Base-by-base conservation (phyloP, 2,888 invertebrate genomes). In the Drosophila sordidula region DNA sequence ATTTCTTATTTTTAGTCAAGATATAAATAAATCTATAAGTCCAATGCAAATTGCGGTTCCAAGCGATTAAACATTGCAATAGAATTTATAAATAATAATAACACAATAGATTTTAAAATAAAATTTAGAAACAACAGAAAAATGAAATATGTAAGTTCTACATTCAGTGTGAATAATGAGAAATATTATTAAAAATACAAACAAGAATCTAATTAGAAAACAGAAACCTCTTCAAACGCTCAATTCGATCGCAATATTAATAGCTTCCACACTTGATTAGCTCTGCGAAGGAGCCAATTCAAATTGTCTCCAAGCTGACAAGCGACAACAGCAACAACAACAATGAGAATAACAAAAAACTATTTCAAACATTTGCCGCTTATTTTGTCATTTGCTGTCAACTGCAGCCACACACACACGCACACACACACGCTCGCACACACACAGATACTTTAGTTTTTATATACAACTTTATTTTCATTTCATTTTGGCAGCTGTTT, bases 371-470 rank as follows among this genome's bases (percentile, higher is more conserved):
- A 76, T 80, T 86, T 83, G 74, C 72, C 80, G 80, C 80, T 73
- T 86, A 83, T 83, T 79, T 79, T 85, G 89, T 82, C 87, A 87
- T 73, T 77, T 80, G 85, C 85, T 85, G 89, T 78, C 81, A 80
- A 85, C 87, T 70, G 75, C 62, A 59, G 67, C 45, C 51, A 58
- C 46, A 50, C 57, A 73, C 74, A 78, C 57, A 70, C 32, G 50
- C 52, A 52, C 45, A 46, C 56, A 50, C 42, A 54, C 16, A 39
- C 14, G 26, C 50, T 55, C 52, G 34, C 44, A 32, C 11, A 11
- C 25, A 18, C 25, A 47, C 3, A 47, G 29, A 14, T 50, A 57
- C 54, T 52, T 47, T 42, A 39, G 42, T 52, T 34, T 42, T 64
- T 55, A 44, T 41, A 65, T 67, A 90, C 82, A 89, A 90, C 87